Conservation (phyloP, 2,888 invertebrate genomes). For the Luperina testacea region DNA sequence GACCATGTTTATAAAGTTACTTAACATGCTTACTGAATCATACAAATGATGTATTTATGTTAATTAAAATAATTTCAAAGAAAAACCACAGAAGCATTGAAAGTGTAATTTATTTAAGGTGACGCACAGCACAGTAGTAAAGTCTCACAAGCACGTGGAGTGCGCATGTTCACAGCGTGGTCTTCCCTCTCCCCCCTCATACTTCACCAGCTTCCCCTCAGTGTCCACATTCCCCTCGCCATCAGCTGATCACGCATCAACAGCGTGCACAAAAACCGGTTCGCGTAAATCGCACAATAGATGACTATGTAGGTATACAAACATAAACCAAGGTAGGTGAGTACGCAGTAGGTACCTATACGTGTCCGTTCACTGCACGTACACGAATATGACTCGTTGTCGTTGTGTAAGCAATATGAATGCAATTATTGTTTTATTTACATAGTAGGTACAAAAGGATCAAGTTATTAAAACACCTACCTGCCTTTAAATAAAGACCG, state of each 20-base stretch:
- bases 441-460: background rate
- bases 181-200: conserved; percentile 59
- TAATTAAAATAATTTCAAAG: background rate
- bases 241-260: conserved; percentile 79
- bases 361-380: conserved; percentile 26
- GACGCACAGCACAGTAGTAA: conserved; percentile 74
- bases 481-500: background rate
- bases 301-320: conserved; percentile 38
- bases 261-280: conserved; percentile 80
- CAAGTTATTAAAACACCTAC: background rate
- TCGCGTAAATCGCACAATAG: conserved; percentile 60
- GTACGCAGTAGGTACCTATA: conserved; percentile 4
- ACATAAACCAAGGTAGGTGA: conserved; percentile 47
- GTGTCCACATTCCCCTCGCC: conserved; percentile 57
- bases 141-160: conserved; percentile 82
- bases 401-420: conserved; percentile 7
- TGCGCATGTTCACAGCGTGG: conserved; percentile 84
- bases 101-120: conserved; percentile 2
- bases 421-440: background rate
- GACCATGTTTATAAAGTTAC: conserved; percentile 19
- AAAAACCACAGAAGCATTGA: conserved; percentile 22
- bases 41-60: conserved; percentile 1
- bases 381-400: conserved; percentile 23
- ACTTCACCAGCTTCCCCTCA: conserved; percentile 57
- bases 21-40: conserved; percentile 16